Evolutionary conservation across 2,113 vertebrate genomes (phyloP), one percentile per base, ranked within the genome.

Genomic region (Leptobrachium ailaonicum): DNA sequence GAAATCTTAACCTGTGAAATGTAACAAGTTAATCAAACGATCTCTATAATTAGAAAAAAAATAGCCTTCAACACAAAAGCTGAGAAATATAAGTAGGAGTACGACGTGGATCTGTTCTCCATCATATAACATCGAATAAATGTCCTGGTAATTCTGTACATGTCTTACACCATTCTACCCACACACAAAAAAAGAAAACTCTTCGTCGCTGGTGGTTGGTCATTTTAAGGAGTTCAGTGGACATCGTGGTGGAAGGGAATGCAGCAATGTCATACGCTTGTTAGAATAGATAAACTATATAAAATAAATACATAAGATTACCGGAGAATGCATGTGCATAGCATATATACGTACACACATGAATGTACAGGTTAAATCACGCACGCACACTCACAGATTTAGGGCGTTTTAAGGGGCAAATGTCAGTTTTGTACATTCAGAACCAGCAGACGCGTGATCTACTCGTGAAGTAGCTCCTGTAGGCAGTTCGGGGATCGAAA

Each of bases 401-500:
- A 85, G 89, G 87, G 88, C 90, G 87, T 89, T 88, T 88, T 86
- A 90, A 85, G 87, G 88, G 88, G 88, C 87, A 87, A 44, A 74
- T 89, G 89, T 90, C 90, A 89, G 91, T 87, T 91, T 90, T 90
- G 89, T 93, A 94, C 92, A 93, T 93, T 94, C 93, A 87, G 84
- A 92, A 92, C 93, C 92, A 87, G 83, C 86, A 83, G 84, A 88
- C 90, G 91, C 79, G 91, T 90, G 90, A 84, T 93, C 94, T 97
- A 99, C 93, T 99, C 97, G 69, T 99, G 97, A 89, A 99, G 96
- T 88, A 99, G 97, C 93, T 99, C 97, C 91, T 98, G 97, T 85
- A 99, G 97, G 94, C 97, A 99, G 91, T 98, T 98, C 79, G 97
- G 97, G 85, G 97, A 99, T 90, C 98, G 98, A 93, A 99, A 99